A percentile compares a stretch with the other conserved stretches of the same genome.
Evolutionary conservation across 2,797 vertebrate genomes (phyloP).

Genomic region (Gambelia wislizenii): DNA sequence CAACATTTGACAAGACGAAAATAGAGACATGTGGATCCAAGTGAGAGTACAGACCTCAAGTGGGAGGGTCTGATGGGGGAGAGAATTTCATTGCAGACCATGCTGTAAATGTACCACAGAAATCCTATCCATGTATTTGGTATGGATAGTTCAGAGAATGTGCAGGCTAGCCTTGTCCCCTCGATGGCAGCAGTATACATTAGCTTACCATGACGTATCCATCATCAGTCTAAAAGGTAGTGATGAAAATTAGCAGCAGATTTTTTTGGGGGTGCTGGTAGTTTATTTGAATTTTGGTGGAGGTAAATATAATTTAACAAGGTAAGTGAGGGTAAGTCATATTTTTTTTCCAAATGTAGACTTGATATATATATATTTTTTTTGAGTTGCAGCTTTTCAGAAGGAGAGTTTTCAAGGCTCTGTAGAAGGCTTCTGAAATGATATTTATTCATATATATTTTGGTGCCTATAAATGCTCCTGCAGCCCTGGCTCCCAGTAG

Average conservation of each 20-base stretch:
- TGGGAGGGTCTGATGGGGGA: background rate
- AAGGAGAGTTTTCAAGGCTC: background rate
- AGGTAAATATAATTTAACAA: background rate
- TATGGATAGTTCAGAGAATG: background rate
- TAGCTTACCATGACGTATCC: background rate
- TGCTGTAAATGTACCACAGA: background rate
- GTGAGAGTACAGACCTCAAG: too few relatives aligned
- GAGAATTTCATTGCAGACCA: background rate
- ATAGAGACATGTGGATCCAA: background rate
- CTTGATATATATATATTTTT: background rate
- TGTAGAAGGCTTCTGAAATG: background rate
- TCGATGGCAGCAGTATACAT: background rate
- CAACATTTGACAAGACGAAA: slow-evolving; percentile 8
- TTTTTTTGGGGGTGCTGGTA: background rate
- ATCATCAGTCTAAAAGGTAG: background rate
- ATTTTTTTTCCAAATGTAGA: too few relatives aligned
- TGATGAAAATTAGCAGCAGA: background rate
- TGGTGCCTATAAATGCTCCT: too few relatives aligned
- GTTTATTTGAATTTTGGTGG: too few relatives aligned
- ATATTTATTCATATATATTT: background rate
- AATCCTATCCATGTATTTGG: background rate
- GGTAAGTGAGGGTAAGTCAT: background rate
- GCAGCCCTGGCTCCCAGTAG: too few relatives aligned
- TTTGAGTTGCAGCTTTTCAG: background rate
- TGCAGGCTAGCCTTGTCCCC: too few relatives aligned